Evolutionary conservation across 2,888 invertebrate species (phyloP).

Genomic region (Clunio marinus): DNA sequence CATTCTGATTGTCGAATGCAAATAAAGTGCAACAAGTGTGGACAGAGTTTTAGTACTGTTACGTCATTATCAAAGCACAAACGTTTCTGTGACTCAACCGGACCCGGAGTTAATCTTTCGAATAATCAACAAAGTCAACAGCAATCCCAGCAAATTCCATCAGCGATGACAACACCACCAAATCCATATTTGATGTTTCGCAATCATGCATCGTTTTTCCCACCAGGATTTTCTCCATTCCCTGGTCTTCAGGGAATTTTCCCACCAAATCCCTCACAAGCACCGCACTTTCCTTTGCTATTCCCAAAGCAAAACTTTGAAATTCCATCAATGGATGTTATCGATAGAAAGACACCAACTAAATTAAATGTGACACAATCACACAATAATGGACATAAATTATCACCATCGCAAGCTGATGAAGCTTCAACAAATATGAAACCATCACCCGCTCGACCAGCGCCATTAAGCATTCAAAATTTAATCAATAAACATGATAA

Average conservation of each 20-base stretch:
- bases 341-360: slow-evolving; percentile 41
- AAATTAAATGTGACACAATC: slow-evolving; percentile 48
- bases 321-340: slow-evolving; percentile 47
- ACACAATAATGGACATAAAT: slow-evolving; percentile 54
- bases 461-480: slow-evolving; percentile 40
- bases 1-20: slow-evolving; percentile 92
- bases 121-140: slow-evolving; percentile 36
- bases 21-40: slow-evolving; percentile 92
- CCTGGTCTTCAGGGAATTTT: slow-evolving; percentile 55
- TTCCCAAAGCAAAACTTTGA: slow-evolving; percentile 57
- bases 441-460: slow-evolving; percentile 63
- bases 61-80: slow-evolving; percentile 93
- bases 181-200: slow-evolving; percentile 71
- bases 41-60: slow-evolving; percentile 85
- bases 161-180: slow-evolving; percentile 53
- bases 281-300: slow-evolving; percentile 55
- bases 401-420: slow-evolving; percentile 64
- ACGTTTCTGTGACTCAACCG: slow-evolving; percentile 86
- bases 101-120: slow-evolving; percentile 7
- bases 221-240: slow-evolving; percentile 60
- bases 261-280: slow-evolving; percentile 54
- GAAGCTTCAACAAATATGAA: slow-evolving; percentile 61
- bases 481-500: slow-evolving; percentile 30
- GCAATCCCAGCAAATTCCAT: slow-evolving; percentile 44
- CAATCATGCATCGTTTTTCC: slow-evolving; percentile 62